Base-by-base conservation (phyloP, 2,113 vertebrate genomes). In the Ophiodon elongatus region DNA sequence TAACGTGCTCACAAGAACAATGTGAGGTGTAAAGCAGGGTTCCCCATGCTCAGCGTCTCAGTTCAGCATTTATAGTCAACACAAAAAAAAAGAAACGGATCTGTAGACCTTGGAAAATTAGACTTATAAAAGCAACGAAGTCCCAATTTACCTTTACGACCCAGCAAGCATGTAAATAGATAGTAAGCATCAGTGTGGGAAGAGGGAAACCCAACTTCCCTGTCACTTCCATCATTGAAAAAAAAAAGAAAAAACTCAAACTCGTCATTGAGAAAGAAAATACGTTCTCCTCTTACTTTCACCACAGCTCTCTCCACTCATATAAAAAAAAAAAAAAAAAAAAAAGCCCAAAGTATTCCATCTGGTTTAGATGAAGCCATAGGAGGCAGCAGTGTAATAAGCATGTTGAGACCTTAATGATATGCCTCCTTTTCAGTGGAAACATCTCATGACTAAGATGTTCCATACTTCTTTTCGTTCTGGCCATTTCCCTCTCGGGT, bases 381-480 rank as follows among this genome's bases (percentile, higher is more conserved):
- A 89, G 76, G 86, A 89, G 76, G 85, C 86, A 86, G 80, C 79
- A 63, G 79, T 33, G 86, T 94, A 94, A 95, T 93, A 91, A 91
- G 91, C 89, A 93, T 85, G 90, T 90, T 83, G 88, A 93, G 85
- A 88, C 60, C 60, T 86, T 94, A 94, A 94, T 94, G 84, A 94
- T 92, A 93, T 57, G 85, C 89, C 88, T 95, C 78, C 78, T 77
- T 82, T 84, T 72, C 2, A 69, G 79, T 80, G 83, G 72, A 91
- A 89, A 70, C 70, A 77, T 85, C 86, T 85, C 68, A 86, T 94
- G 93, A 93, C 89, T 91, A 92, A 94, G 89, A 92, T 83, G 82
- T 93, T 94, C 89, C 94, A 92, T 68, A 65, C 73, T 73, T 74
- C 31, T 87, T 14, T 50, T 74, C 69, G 60, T 73, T 76, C 65